Conservation (phyloP, 2,797 vertebrate genomes). For the Phoebastria nigripes region DNA sequence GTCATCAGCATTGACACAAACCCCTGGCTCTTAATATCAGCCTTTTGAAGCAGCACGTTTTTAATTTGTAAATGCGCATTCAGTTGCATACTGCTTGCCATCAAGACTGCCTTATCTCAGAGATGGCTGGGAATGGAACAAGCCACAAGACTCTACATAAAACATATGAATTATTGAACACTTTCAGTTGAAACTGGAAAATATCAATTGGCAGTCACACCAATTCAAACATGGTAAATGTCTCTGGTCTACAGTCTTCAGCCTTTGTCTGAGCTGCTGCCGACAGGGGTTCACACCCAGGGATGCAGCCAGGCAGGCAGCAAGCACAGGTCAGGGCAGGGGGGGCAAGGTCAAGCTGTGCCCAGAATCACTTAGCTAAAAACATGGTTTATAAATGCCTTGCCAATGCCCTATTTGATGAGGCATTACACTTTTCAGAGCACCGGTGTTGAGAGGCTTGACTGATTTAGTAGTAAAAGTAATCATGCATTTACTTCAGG, state of each 20-base stretch:
- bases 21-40: background rate
- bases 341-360: background rate
- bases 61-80: background rate
- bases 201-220: background rate
- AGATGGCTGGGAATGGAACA: background rate
- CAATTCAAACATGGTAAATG: background rate
- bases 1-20: background rate
- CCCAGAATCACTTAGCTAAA: background rate
- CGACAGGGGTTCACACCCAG: background rate
- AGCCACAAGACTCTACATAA: background rate
- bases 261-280: background rate
- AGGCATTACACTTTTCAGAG: background rate
- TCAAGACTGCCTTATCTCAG: background rate
- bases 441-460: accelerated
- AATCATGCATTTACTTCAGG: background rate
- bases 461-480: background rate
- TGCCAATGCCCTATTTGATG: background rate
- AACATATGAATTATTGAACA: conserved; percentile 18
- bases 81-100: background rate
- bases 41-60: background rate
- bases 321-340: accelerated
- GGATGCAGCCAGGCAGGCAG: background rate
- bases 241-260: background rate
- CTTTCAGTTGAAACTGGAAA: background rate
- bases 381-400: background rate